These are phyloP conservation scores for Camptogramma bilineatum DNA, from an alignment of 2,888 invertebrate genomes.

Conservation along the genomic window DNA sequence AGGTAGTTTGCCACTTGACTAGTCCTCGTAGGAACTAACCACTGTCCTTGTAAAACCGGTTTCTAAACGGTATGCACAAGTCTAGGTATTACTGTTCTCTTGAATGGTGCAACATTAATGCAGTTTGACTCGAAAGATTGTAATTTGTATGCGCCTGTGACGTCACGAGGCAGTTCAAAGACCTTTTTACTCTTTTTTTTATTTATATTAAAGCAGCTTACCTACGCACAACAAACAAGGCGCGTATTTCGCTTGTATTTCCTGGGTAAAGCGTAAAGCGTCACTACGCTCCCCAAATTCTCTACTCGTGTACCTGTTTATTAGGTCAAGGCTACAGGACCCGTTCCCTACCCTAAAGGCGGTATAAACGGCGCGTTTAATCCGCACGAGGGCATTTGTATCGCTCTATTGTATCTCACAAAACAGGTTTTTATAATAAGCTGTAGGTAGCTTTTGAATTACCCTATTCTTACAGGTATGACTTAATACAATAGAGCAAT, in stretches of 20 bases:
- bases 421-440: too few species aligned
- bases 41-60: slow-evolving; percentile 5
- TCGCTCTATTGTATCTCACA: too few species aligned
- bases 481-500: too few species aligned
- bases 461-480: too few species aligned
- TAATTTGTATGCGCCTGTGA: too few species aligned
- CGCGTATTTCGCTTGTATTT: not conserved
- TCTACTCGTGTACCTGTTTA: slow-evolving; percentile 29
- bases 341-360: slow-evolving; percentile 12
- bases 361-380: not conserved
- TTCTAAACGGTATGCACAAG: slow-evolving; percentile 1
- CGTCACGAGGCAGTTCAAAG: too few species aligned
- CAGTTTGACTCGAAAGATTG: not conserved
- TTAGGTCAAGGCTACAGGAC: slow-evolving; percentile 33
- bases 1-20: not conserved
- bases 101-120: not conserved
- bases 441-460: too few species aligned
- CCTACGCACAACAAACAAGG: not conserved
- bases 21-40: not conserved
- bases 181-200: too few species aligned
- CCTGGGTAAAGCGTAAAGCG: not conserved
- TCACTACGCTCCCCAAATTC: slow-evolving; percentile 23
- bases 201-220: too few species aligned
- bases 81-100: not conserved
- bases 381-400: not conserved